Conservation (phyloP, 1,140 invertebrate species). For the Muscidifurax raptorellus region DNA sequence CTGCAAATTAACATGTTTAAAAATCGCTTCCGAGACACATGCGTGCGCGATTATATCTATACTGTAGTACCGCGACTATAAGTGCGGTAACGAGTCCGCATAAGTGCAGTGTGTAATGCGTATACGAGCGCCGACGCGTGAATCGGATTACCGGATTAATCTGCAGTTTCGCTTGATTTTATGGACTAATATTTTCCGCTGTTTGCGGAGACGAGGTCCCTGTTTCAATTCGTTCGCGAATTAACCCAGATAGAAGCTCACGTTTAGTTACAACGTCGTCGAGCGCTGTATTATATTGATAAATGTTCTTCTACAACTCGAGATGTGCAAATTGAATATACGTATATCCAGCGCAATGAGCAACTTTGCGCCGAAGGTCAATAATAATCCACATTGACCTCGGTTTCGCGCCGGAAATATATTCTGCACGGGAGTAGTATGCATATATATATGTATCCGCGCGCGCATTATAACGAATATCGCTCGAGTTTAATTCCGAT, state of each 20-base stretch:
- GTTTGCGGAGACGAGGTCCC: background rate
- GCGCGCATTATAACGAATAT: background rate
- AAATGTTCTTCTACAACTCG: background rate
- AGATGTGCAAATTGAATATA: background rate
- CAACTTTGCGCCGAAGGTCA: conserved; percentile 5
- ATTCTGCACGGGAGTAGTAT: background rate
- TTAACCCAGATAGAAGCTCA: background rate
- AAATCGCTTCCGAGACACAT: background rate
- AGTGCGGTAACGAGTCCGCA: no score
- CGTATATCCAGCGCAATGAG: background rate
- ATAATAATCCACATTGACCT: conserved; percentile 21
- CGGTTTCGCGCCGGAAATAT: background rate
- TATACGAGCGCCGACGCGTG: background rate
- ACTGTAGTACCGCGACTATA: no score
- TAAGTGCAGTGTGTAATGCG: background rate
- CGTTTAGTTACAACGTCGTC: background rate
- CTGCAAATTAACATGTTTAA: background rate
- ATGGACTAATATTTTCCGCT: background rate
- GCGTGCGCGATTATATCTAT: background rate
- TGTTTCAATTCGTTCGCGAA: background rate
- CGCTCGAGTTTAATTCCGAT: background rate
- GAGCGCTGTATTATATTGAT: background rate
- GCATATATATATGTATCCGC: no score
- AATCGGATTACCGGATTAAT: background rate
- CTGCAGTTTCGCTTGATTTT: background rate